phyloP scores from a whole-genome alignment of 53 echinoderm and acorn worm genomes.

The Patiria pectinifera region DNA sequence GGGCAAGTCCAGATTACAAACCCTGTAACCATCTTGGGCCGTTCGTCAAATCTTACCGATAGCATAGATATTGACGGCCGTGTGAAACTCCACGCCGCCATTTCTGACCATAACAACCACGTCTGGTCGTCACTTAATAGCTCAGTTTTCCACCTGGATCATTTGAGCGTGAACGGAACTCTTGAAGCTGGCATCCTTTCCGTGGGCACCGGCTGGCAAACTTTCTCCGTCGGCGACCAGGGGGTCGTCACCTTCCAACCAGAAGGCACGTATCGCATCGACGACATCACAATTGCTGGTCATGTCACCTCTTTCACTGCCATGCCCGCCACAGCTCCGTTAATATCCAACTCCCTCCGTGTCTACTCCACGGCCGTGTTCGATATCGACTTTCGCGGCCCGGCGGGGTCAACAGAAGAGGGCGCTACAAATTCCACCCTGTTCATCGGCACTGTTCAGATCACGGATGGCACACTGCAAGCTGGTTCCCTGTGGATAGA shows the following conservation, averaged over 20 bases:
- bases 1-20: constrained; percentile 63
- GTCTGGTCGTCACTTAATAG: constrained; percentile 63
- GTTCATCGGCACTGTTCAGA: constrained; percentile 35
- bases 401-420: constrained; percentile 13
- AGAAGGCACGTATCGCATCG: constrained; percentile 61
- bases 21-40: constrained; percentile 60
- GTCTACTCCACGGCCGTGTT: constrained; percentile 62
- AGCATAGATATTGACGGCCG: constrained; percentile 60
- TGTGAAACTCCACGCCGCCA: constrained; percentile 57
- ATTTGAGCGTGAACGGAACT: constrained; percentile 65
- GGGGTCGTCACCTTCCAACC: constrained; percentile 73
- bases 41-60: constrained; percentile 28
- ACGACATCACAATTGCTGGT: constrained; percentile 64
- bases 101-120: constrained; percentile 44
- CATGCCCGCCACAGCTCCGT: constrained; percentile 43
- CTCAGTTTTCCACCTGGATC: constrained; percentile 67
- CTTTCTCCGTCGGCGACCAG: constrained; percentile 47
- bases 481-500: constrained; percentile 69
- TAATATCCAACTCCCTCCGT: constrained; percentile 45
- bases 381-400: constrained; percentile 68
- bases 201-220: constrained; percentile 50
- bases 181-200: constrained; percentile 72
- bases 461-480: constrained; percentile 62
- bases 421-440: constrained; percentile 65
- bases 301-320: constrained; percentile 67